Evolutionary conservation across 2,797 vertebrate genomes (phyloP), one percentile per base, ranked within the genome.

Genomic region (Lepus oiostolus): DNA sequence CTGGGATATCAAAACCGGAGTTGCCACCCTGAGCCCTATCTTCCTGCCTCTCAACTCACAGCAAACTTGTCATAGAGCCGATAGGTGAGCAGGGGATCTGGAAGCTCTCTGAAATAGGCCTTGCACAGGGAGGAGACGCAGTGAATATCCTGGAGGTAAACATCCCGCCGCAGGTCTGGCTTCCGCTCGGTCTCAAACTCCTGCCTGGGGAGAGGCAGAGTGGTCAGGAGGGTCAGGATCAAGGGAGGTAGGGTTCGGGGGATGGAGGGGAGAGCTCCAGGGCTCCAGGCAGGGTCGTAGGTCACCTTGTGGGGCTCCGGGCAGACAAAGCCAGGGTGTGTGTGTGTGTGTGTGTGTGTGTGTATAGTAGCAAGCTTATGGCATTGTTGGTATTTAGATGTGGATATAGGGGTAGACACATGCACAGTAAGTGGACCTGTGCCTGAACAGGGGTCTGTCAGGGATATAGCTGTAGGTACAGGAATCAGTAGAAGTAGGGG

Each of bases 21-120:
- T 30, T 0, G 24, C 28, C 35, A 6, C 62, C 35, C 77, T 38
- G 65, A 47, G 4, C 89, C 68, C 50, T 35, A 21, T 42, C 24
- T 47, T 32, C 84, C 26, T 24, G 17, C 65, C 74, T 30, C 35
- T 82, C 77, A 82, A 99, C 99, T 98, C 98, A 99, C 99, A 65
- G 99, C 99, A 32, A 99, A 99, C 96, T 99, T 99, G 98, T 99
- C 99, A 0, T 99, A 99, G 77, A 99, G 99, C 97, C 99, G 99
- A 96, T 99, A 99, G 0, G 99, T 99, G 97, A 99, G 99, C 94
- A 99, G 98, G 0, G 99, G 99, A 97, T 99, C 99, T 1, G 99
- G 99, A 85, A 99, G 98, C 96, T 99, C 99, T 85, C 99, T 98
- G 99, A 99, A 99, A 50, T 99, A 99, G 1, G 99, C 99, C 96